Evolutionary conservation across 2,888 invertebrate species (phyloP).

Genomic region (Axea sp.): DNA sequence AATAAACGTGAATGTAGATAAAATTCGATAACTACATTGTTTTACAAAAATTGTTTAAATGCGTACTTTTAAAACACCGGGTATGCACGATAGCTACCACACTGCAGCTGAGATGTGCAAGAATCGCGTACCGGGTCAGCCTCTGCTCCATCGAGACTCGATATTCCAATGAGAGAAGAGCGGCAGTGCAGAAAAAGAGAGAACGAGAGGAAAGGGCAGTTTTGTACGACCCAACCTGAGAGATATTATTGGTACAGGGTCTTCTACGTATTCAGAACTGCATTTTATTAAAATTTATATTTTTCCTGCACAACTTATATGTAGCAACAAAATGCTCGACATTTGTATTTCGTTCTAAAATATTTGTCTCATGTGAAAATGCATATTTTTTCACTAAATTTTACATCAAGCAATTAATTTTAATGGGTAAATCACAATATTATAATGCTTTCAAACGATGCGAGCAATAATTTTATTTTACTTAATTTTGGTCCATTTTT

Average conservation of each 20-base stretch:
- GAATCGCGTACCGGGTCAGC: constrained; percentile 59
- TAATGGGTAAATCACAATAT: too few species aligned
- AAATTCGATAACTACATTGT: too few species aligned
- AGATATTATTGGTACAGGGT: constrained; percentile 35
- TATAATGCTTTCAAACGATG: too few species aligned
- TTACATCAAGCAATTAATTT: too few species aligned
- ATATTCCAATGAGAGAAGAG: constrained; percentile 61
- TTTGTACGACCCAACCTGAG: constrained; percentile 49
- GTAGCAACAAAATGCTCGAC: constrained; percentile 7
- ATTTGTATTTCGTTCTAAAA: background rate
- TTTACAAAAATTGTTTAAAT: too few species aligned
- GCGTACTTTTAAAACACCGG: constrained; percentile 38
- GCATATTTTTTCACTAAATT: too few species aligned
- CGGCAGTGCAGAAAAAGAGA: constrained; percentile 53
- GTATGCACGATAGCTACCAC: constrained; percentile 26
- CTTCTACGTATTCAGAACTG: constrained; percentile 24
- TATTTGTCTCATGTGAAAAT: too few species aligned
- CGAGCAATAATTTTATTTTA: too few species aligned
- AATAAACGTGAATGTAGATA: too few species aligned
- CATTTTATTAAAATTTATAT: constrained; percentile 45
- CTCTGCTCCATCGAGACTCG: constrained; percentile 62
- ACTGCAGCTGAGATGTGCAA: constrained; percentile 58
- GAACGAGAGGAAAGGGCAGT: constrained; percentile 49
- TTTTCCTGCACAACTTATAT: constrained; percentile 9
- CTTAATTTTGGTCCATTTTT: too few species aligned